phyloP scores from a whole-genome alignment of 2,888 invertebrate species.

The Creontiades dilutus region DNA sequence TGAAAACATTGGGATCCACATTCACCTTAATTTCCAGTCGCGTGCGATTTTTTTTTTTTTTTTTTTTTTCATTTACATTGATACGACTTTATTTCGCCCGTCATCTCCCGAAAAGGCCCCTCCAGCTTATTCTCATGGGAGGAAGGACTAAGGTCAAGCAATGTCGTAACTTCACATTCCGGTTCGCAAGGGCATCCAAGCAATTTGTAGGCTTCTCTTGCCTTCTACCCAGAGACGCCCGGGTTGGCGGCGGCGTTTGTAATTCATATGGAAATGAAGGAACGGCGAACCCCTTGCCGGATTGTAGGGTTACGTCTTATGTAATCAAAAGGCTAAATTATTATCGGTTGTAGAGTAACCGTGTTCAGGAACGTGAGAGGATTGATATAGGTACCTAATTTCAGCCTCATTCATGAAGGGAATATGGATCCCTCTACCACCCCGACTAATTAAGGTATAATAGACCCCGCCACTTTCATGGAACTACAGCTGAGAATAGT shows the following conservation, averaged over 20 bases:
- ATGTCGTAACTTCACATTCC: constrained; percentile 62
- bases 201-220: constrained; percentile 51
- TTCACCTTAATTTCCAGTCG: too few species aligned
- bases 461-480: neutral
- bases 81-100: neutral
- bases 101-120: neutral
- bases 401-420: neutral
- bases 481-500: too few species aligned
- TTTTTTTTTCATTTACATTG: too few species aligned
- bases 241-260: constrained; percentile 21
- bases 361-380: neutral
- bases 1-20: too few species aligned
- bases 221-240: neutral
- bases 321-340: constrained; percentile 29
- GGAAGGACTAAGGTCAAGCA: constrained; percentile 47
- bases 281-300: constrained; percentile 25
- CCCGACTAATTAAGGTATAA: neutral
- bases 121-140: constrained; percentile 5
- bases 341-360: constrained; percentile 45
- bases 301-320: constrained; percentile 41
- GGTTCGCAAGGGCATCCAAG: constrained; percentile 59
- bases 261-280: constrained; percentile 59
- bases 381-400: neutral
- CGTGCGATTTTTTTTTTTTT: neutral
- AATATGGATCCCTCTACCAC: neutral